Evolutionary conservation across 2,113 vertebrate species (phyloP).

Genomic region (Cyprinodon tularosa): DNA sequence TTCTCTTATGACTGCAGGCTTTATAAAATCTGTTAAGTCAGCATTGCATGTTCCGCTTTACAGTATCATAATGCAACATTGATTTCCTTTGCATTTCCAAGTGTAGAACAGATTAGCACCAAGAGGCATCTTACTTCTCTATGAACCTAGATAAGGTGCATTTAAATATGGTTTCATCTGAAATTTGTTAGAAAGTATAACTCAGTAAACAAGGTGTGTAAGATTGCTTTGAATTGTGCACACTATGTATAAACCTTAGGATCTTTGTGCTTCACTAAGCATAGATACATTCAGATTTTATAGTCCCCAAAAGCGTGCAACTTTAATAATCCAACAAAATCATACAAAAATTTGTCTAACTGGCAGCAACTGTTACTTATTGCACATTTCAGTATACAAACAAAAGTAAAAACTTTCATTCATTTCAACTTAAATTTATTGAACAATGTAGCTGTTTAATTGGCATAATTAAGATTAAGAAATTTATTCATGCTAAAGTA

Average conservation of each 20-base stretch:
- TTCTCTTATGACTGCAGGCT: conserved; percentile 19
- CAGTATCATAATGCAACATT: neutral
- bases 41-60: conserved; percentile 18
- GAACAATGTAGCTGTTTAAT: neutral
- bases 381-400: neutral
- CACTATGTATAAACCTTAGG: neutral
- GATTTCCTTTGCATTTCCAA: neutral
- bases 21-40: conserved; percentile 6
- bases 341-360: neutral
- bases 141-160: neutral
- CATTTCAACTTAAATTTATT: neutral
- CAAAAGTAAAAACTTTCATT: neutral
- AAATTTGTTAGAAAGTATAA: neutral
- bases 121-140: neutral
- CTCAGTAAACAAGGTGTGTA: too few relatives aligned
- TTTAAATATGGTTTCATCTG: neutral
- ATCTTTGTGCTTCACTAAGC: neutral
- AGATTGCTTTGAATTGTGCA: too few relatives aligned
- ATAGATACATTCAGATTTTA: neutral
- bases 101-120: neutral
- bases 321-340: neutral
- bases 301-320: neutral
- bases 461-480: neutral
- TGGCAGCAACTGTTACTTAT: neutral
- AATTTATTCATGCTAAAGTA: neutral